A percentile compares a stretch with the other conserved stretches of the same genome.
These are phyloP conservation scores for Harmothoe impar DNA, from an alignment of 2,888 invertebrate species.

Conservation along the genomic window DNA sequence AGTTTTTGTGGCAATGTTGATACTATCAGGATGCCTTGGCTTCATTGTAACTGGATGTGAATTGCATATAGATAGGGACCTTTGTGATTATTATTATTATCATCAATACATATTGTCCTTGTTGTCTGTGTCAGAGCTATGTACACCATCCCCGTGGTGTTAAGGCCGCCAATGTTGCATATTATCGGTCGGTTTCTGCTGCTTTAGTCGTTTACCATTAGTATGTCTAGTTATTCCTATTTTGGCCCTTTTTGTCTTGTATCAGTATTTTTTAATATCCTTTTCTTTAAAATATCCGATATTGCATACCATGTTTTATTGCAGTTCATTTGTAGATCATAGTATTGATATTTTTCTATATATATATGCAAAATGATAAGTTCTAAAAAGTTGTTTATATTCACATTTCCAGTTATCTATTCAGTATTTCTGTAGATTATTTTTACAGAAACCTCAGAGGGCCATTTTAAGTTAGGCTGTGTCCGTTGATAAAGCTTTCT, in stretches of 20 bases:
- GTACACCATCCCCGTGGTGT: not conserved
- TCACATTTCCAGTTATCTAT: not conserved
- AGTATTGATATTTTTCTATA: not conserved
- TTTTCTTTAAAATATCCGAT: not conserved
- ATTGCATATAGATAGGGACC: conserved; percentile 13
- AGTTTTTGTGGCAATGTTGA: conserved; percentile 41
- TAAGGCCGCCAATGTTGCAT: conserved; percentile 11
- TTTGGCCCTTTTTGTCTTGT: conserved; percentile 7
- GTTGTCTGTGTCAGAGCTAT: not conserved
- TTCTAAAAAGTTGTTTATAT: not conserved
- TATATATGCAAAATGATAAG: conserved; percentile 18
- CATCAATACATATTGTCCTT: not conserved
- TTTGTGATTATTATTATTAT: not conserved
- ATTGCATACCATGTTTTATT: conserved; percentile 13
- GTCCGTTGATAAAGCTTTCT: conserved; percentile 18
- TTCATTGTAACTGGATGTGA: conserved; percentile 53
- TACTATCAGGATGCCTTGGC: conserved; percentile 52
- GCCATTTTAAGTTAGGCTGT: not conserved
- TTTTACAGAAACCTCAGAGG: not conserved
- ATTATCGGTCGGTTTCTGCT: conserved; percentile 21
- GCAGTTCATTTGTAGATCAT: conserved; percentile 1
- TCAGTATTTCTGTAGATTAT: not conserved
- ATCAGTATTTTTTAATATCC: not conserved
- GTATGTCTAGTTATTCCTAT: conserved; percentile 10
- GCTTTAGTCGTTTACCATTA: conserved; percentile 32